Evolutionary conservation across 2,888 invertebrate species (phyloP).

Genomic region (Oligia strigilis): DNA sequence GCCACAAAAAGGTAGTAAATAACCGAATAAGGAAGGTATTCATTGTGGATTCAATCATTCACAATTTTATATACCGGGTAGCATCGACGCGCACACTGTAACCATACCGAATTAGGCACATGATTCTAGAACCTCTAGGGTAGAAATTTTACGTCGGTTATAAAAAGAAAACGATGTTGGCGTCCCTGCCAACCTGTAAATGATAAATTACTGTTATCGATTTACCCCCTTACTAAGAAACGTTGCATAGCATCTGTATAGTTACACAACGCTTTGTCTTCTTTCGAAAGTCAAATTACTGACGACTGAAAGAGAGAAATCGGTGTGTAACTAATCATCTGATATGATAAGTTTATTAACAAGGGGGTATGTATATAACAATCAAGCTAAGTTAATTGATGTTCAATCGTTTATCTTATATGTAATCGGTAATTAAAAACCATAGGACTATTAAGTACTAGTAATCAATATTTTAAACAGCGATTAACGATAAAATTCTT

Average conservation of each 20-base stretch:
- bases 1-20: neutral
- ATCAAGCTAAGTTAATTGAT: neutral
- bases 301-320: too few relatives aligned
- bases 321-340: too few relatives aligned
- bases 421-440: neutral
- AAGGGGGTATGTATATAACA: neutral
- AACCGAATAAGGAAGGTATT: neutral
- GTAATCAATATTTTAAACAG: neutral
- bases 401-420: neutral
- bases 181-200: neutral
- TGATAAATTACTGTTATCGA: neutral
- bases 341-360: too few relatives aligned
- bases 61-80: neutral
- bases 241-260: too few relatives aligned
- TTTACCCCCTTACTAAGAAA: too few relatives aligned
- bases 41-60: neutral
- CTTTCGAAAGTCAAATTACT: too few relatives aligned
- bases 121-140: too few relatives aligned
- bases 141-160: too few relatives aligned
- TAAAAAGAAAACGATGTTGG: too few relatives aligned
- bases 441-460: neutral
- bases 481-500: conserved; percentile 21
- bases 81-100: too few relatives aligned
- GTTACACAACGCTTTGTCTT: too few relatives aligned
- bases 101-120: too few relatives aligned